Evolutionary conservation across 2,888 invertebrate species (phyloP).

Genomic region (Tipula helvola): DNA sequence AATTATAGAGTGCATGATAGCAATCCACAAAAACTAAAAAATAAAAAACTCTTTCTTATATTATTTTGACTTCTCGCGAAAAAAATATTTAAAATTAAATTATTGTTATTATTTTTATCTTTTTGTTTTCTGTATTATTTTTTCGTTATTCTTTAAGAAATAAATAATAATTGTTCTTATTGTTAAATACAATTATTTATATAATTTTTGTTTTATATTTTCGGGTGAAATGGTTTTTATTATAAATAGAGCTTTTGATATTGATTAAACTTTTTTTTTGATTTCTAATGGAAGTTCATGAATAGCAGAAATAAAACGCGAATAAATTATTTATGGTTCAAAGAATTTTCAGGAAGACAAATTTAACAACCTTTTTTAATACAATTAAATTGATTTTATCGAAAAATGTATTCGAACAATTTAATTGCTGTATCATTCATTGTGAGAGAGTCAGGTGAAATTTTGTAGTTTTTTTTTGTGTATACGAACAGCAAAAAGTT

Average conservation of each 20-base stretch:
- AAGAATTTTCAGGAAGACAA: background rate
- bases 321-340: background rate
- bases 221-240: background rate
- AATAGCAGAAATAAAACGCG: background rate
- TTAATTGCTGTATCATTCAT: background rate
- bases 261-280: background rate
- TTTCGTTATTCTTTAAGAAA: background rate
- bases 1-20: background rate
- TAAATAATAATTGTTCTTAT: background rate
- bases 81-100: background rate
- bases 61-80: constrained; percentile 4
- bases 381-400: constrained; percentile 4
- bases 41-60: background rate
- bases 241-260: background rate
- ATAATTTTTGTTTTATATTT: background rate
- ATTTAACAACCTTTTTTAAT: background rate
- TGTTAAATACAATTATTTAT: background rate
- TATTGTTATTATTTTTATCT: background rate
- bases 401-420: background rate
- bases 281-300: background rate
- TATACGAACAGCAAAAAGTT: background rate
- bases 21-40: background rate
- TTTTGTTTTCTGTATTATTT: background rate
- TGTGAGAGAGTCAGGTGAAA: background rate
- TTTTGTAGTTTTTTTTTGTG: background rate